Percentiles rank a stretch among this genome's conserved stretches.
These are phyloP conservation scores for Ectemnius continuus DNA, from an alignment of 2,888 invertebrate genomes.

Conservation along the genomic window DNA sequence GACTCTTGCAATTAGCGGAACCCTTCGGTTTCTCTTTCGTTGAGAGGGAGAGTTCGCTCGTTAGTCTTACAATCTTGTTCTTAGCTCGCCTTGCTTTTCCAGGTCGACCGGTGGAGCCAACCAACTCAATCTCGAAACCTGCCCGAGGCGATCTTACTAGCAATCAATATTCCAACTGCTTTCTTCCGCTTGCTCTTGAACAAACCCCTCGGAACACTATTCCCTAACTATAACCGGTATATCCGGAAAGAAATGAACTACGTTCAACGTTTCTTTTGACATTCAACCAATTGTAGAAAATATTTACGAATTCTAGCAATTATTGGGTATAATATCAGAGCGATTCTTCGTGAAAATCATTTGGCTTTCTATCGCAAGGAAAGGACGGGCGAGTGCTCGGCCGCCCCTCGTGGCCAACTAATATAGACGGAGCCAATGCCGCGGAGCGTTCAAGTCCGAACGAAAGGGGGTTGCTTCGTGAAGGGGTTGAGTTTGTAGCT, in stretches of 20 bases:
- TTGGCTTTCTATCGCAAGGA: conserved; percentile 16
- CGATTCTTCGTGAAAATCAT: conserved; percentile 1
- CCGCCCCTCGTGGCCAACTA: conserved; percentile 22
- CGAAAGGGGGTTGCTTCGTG: conserved; percentile 46
- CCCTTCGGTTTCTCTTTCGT: no score
- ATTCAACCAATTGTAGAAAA: no score
- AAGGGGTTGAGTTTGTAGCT: conserved; percentile 61
- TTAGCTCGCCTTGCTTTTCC: conserved; percentile 10
- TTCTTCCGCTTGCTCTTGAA: conserved; percentile 23
- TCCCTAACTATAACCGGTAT: conserved; percentile 17
- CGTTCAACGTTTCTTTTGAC: no score
- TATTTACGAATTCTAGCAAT: no score
- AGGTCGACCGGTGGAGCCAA: conserved; percentile 4
- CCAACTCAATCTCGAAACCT: conserved; percentile 54
- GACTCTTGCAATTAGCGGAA: no score
- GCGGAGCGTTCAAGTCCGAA: conserved; percentile 42
- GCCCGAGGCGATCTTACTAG: conserved; percentile 50
- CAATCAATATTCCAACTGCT: conserved; percentile 53
- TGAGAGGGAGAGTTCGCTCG: no score
- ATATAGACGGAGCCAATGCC: conserved; percentile 37
- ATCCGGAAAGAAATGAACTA: background rate
- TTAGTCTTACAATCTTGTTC: no score
- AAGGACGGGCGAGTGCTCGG: conserved; percentile 6
- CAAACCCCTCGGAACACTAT: no score
- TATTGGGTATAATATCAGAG: no score